Percentiles rank a stretch among this genome's conserved stretches.
Evolutionary conservation across 1,140 invertebrate genomes (phyloP).

Genomic region (Zaprionus tsacasi): DNA sequence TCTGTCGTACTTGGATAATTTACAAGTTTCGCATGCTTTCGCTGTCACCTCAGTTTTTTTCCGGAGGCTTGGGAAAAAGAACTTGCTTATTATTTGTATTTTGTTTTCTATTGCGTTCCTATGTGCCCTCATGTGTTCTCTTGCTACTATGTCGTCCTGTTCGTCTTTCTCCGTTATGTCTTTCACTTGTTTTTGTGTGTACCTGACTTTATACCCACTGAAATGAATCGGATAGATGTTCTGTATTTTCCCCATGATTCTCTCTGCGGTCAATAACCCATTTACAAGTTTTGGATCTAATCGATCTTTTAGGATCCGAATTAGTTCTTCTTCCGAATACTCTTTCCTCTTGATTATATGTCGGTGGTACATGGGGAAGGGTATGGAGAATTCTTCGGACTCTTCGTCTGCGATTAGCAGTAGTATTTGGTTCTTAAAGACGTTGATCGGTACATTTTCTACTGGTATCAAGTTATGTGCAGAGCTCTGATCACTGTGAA

Average conservation of each 20-base stretch:
- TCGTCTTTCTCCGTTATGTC: conserved; percentile 1
- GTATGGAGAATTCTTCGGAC: neutral
- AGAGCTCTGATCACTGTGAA: too few species aligned
- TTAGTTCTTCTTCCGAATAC: neutral
- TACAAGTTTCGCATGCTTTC: too few species aligned
- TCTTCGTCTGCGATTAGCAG: neutral
- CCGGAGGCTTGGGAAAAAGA: too few species aligned
- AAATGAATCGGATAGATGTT: conserved; percentile 26
- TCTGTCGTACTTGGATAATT: too few species aligned
- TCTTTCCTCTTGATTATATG: neutral
- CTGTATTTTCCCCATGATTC: conserved; percentile 28
- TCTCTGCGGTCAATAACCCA: conserved; percentile 9
- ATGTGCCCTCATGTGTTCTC: too few species aligned
- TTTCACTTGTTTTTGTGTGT: neutral
- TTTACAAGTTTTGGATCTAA: conserved; percentile 19
- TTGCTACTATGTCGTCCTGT: conserved; percentile 4
- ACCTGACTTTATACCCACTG: conserved; percentile 14
- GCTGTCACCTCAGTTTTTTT: too few species aligned
- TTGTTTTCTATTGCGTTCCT: too few species aligned
- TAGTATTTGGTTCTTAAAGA: neutral
- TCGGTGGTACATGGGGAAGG: too few species aligned
- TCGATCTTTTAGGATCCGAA: neutral
- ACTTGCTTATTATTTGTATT: too few species aligned
- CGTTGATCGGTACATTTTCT: too few species aligned
- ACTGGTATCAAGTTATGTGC: too few species aligned